These are phyloP conservation scores for Potamarius usumacintae DNA, from an alignment of 2,113 vertebrate species.

Conservation along the genomic window DNA sequence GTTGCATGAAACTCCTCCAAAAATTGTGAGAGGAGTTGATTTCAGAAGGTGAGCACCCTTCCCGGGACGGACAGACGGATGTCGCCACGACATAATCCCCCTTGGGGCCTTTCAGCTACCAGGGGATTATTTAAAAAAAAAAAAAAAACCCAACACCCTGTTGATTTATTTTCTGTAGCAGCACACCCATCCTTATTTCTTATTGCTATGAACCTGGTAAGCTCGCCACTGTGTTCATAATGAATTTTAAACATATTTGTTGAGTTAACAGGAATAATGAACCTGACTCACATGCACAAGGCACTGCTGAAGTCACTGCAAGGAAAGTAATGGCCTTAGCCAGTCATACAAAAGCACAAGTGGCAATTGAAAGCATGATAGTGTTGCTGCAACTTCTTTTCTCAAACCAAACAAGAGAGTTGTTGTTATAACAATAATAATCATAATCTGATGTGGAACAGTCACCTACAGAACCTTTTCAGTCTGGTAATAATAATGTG, in stretches of 20 bases:
- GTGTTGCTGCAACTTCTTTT: constrained; percentile 23
- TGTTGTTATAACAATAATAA: neutral
- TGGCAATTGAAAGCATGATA: neutral
- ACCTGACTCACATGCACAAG: neutral
- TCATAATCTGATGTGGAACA: neutral
- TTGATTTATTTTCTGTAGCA: neutral
- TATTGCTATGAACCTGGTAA: neutral
- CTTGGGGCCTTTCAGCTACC: too few species aligned
- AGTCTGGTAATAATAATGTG: neutral
- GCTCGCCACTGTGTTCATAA: neutral
- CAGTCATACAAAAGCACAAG: neutral
- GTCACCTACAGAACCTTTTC: neutral
- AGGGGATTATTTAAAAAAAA: neutral
- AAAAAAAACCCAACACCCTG: neutral
- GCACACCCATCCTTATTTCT: neutral
- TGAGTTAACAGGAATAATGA: neutral
- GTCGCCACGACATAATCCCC: too few species aligned
- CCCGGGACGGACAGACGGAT: too few species aligned
- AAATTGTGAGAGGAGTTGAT: too few species aligned
- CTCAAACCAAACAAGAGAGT: neutral
- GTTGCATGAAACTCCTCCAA: too few species aligned
- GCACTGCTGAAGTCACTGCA: neutral
- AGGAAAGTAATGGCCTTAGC: neutral
- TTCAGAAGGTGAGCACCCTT: too few species aligned
- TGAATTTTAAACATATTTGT: neutral